Percentiles rank a stretch among this genome's conserved stretches.
phyloP scores from a whole-genome alignment of 1,140 invertebrate species.

The Chironomus striatipennis region DNA sequence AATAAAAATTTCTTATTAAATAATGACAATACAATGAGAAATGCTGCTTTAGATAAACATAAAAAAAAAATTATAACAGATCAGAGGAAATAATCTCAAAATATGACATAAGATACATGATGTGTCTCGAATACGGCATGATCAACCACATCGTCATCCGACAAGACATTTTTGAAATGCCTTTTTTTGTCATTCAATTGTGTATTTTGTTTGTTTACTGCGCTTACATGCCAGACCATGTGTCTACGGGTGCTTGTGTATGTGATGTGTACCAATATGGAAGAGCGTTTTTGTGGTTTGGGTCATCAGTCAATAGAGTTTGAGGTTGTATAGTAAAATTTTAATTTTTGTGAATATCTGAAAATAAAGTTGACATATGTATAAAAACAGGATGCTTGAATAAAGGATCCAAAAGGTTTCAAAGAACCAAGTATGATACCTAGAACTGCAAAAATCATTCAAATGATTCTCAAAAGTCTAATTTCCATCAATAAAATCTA shows the following conservation, averaged over 20 bases:
- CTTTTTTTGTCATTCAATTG: neutral
- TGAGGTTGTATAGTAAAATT: too few species aligned
- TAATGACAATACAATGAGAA: neutral
- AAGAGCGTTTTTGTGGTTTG: too few species aligned
- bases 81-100: constrained; percentile 2
- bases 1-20: neutral
- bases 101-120: constrained; percentile 8
- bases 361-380: too few species aligned
- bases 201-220: neutral
- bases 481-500: too few species aligned
- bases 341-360: too few species aligned
- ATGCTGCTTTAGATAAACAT: neutral
- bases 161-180: constrained; percentile 9
- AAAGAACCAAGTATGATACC: too few species aligned
- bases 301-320: too few species aligned
- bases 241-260: neutral
- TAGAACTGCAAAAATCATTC: too few species aligned
- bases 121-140: neutral
- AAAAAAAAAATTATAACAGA: constrained; percentile 4
- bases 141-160: neutral
- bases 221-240: neutral
- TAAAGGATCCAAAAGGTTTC: too few species aligned
- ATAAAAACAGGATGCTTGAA: too few species aligned
- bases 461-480: too few species aligned
- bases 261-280: too few species aligned